Base-by-base conservation (phyloP, 2,888 invertebrate species). In the Sialis fuliginosa region DNA sequence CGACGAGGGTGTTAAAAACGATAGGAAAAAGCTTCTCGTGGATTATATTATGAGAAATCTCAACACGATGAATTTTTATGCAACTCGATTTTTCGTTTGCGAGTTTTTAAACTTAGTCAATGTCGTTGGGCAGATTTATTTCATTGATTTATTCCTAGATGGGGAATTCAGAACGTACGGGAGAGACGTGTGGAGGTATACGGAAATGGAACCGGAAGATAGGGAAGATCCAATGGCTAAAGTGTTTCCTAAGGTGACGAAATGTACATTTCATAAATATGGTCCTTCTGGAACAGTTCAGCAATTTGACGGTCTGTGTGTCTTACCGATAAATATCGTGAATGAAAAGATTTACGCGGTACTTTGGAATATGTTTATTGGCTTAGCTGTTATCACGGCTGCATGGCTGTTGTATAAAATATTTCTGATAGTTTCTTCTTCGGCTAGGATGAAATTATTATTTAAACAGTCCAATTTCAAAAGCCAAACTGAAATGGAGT, bases 291-390 rank as follows among this genome's bases (percentile, higher is more conserved):
- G 92, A 53, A 77, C 81, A 52, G 85, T 92, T 56, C 88, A 91
- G 70, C 85, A 81, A 65, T 87, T 89, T 71, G 92, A 92, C 63
- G 90, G 85, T 1, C 75, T 92, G 46, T 92, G 92, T 65, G 89
- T 92, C 51, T 68, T 92, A 48, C 90, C 91, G 0, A 64, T 92
- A 48, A 92, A 92, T 67, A 90, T 92, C 63, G 88, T 91, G 59
- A 92, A 92, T 65, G 91, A 92, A 69, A 92, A 92, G 67, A 91
- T 91, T 64, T 91, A 90, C 69, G 86, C 90, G 42, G 89, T 90
- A 69, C 70, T 89, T 48, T 91, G 91, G 91, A 90, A 90, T 69
- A 90, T 89, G 89, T 91, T 92, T 63, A 80, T 91, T 56, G 76
- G 88, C 45, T 67, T 91, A 51, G 83, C 86, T 47, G 74, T 84